phyloP scores from a whole-genome alignment of 2,888 invertebrate species.

The Hydrotaea diabolus region DNA sequence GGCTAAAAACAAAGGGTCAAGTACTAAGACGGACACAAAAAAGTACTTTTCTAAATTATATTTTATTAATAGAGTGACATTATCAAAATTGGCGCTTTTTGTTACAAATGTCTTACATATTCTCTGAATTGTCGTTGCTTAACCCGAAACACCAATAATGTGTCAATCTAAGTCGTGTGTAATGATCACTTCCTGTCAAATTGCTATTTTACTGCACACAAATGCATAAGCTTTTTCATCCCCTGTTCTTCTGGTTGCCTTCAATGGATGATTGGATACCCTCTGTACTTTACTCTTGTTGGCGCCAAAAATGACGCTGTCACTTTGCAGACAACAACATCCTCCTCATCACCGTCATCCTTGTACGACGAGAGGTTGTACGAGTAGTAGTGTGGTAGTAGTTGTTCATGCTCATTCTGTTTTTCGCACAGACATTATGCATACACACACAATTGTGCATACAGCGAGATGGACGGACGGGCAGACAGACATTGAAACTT shows the following conservation, averaged over 20 bases:
- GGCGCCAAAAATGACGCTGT: constrained; percentile 62
- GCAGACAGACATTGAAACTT: no score
- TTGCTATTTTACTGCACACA: not conserved
- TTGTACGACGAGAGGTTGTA: constrained; percentile 10
- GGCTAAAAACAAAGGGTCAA: no score
- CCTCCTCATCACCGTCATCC: constrained; percentile 17
- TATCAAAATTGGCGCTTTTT: no score
- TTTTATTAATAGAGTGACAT: no score
- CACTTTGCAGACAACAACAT: constrained; percentile 27
- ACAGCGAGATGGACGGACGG: not conserved
- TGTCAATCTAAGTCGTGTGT: not conserved
- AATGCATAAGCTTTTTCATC: constrained; percentile 16
- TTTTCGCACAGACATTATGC: no score
- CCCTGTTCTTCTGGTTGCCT: constrained; percentile 29
- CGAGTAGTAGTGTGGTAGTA: not conserved
- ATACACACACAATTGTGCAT: not conserved
- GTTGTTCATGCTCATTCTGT: not conserved
- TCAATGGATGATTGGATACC: constrained; percentile 31
- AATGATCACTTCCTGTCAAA: no score
- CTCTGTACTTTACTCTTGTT: constrained; percentile 49
- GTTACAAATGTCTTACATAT: no score
- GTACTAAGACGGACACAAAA: no score
- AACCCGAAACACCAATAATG: no score
- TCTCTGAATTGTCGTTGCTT: no score
- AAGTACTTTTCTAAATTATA: no score